phyloP scores from a whole-genome alignment of 2,797 vertebrate species.

The Anguilla anguilla region DNA sequence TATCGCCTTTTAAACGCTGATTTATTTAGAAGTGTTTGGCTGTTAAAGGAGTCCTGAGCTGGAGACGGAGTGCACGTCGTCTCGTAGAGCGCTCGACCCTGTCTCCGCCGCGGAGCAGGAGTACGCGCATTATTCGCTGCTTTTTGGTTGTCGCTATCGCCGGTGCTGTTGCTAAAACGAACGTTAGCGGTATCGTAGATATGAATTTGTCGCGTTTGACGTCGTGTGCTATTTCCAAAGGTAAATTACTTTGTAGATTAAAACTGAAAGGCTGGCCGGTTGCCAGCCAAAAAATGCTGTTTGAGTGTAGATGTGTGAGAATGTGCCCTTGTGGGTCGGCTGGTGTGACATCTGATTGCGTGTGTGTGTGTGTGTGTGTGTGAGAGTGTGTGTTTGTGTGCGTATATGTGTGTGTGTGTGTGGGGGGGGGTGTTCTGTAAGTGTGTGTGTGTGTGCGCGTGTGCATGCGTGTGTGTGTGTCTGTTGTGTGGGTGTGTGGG shows the following conservation, averaged over 20 bases:
- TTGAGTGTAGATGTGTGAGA: not conserved
- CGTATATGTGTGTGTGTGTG: not conserved
- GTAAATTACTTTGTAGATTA: not conserved
- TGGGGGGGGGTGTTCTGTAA: not conserved
- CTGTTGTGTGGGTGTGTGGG: too few species aligned
- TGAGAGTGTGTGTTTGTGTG: not conserved
- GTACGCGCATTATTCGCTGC: not conserved
- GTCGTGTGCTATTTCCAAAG: not conserved
- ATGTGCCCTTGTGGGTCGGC: not conserved
- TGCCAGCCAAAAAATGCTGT: not conserved
- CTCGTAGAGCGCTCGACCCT: not conserved
- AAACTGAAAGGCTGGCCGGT: not conserved
- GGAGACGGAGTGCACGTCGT: not conserved
- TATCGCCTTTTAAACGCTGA: conserved; percentile 26
- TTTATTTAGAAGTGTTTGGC: conserved; percentile 25
- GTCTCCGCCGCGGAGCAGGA: not conserved
- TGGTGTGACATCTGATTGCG: not conserved
- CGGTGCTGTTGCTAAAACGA: not conserved
- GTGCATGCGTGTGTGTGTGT: not conserved
- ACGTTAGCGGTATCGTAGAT: not conserved
- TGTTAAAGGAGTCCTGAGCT: not conserved
- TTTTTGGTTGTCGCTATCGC: not conserved
- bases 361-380: too few species aligned
- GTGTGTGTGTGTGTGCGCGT: not conserved
- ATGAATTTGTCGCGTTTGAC: not conserved